A percentile compares a stretch with the other conserved stretches of the same genome.
Conservation (phyloP, 2,888 invertebrate genomes). For the Brachylomia viminalis region DNA sequence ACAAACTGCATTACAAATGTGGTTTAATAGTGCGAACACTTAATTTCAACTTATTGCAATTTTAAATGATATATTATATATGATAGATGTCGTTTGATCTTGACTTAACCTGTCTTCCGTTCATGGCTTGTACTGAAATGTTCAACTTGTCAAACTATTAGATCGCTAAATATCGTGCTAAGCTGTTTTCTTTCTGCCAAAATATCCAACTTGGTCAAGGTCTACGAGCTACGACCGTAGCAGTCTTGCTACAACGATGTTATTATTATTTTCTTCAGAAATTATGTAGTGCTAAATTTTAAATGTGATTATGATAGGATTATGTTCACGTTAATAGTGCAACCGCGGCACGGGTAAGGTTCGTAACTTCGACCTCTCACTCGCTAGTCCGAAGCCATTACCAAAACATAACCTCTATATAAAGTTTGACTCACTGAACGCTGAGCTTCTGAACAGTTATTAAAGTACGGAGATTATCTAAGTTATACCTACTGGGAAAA, state of each 20-base stretch:
- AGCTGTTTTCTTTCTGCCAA: too few relatives aligned
- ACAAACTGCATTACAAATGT: too few relatives aligned
- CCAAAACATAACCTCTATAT: not conserved
- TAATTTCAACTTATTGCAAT: too few relatives aligned
- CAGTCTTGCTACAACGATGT: not conserved
- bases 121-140: too few relatives aligned
- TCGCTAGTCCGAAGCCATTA: not conserved
- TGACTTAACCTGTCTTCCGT: too few relatives aligned
- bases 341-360: not conserved
- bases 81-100: too few relatives aligned
- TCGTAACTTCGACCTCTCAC: not conserved
- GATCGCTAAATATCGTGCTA: too few relatives aligned
- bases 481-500: not conserved
- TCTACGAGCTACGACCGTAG: not conserved
- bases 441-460: not conserved
- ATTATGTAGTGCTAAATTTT: not conserved
- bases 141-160: too few relatives aligned
- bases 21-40: too few relatives aligned
- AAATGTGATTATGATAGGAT: not conserved
- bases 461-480: not conserved
- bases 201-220: too few relatives aligned
- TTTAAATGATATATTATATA: too few relatives aligned
- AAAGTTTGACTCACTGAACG: not conserved
- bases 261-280: not conserved
- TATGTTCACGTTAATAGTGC: not conserved